Base-by-base conservation (phyloP, 2,888 invertebrate genomes). In the Drosophila kambysellisi region DNA sequence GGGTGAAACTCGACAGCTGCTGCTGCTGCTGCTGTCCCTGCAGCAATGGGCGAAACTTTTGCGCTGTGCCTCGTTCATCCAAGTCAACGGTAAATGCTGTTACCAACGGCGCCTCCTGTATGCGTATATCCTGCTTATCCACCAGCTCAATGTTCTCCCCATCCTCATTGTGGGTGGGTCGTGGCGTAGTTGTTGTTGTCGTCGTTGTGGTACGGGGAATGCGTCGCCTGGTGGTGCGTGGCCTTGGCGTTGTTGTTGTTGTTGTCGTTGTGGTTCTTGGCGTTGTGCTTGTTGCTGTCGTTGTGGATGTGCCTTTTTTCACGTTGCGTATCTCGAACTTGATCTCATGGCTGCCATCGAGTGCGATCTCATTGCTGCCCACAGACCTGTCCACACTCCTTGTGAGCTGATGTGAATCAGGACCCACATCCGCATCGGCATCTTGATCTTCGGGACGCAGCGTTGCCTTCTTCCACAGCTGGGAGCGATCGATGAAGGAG, bases 1-100 rank as follows among this genome's bases (percentile, higher is more conserved):
- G 43, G 9, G 20, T 9, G 52, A 70, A 72, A 17, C 63, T 70
- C 9, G 53, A 25, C 25, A 3, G 52, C 60, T 52, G 43, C 50
- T 78, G 51, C 61, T 95, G 43, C 4, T 46, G 51, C 60, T 57
- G 20, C 20, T 25, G 43, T 46, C 77, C 46, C 62, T 95, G 95
- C 88, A 94, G 95, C 83, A 97, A 94, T 0, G 97, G 96, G 59
- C 96, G 95, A 0, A 97, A 96, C 91, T 96, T 96, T 82, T 96
- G 96, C 0, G 97, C 96, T n/a, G 95, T 91, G 1, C 97, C 97
- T 35, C 94, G 94, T 77, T 95, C 96, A 89, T 97, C 97, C 92
- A 97, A 96, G 78, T 97, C 97, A 0, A 97, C 96, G 0, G 97
- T 97, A 88, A 97, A 97, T 0, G 97, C 97, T 3, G 97, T 96